Evolutionary conservation across 2,113 vertebrate genomes (phyloP), one percentile per base, ranked within the genome.

Genomic region (Phalacrocorax pelagicus): DNA sequence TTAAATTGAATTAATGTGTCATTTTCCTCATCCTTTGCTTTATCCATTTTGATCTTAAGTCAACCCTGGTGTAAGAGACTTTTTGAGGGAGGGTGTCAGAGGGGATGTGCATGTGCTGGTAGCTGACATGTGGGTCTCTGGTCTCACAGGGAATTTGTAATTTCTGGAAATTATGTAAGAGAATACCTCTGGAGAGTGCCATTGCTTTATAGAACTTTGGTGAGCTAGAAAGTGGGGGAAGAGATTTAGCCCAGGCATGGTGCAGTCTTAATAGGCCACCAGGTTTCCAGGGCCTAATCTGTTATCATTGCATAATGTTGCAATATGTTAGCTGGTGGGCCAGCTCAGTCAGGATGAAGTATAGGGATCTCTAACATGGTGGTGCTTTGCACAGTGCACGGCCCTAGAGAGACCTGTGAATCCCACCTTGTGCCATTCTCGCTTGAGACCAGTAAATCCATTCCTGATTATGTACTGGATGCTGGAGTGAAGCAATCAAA

Each of bases 301-400:
- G 3, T 59, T 86, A 2, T 32, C 10, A 7, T 15, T 75, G 23
- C 7, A 5, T 22, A 44, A 14, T 36, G 62, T 11, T 38, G 23
- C 44, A 49, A 2, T 36, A 23, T 13, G 24, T 11, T 44, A 73
- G 58, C 8, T 8, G 4, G 44, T 15, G 26, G 23, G 22, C 34
- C 38, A 49, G 57, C 20, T 67, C 23, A 5, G 44, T 27, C 49
- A 24, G 57, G 63, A 30, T 10, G 13, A 24, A 44, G 17, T 19
- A 7, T 7, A 20, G 47, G 24, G 9, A 11, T 77, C 22, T 88
- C 52, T 22, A 10, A 16, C 1, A 0, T 3, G 5, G 46, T 46
- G 26, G 40, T 85, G 36, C 54, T 24, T 72, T 32, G 70, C 21
- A 15, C 12, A 10, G 24, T 24, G 16, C 29, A 10, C 1, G 2